Conservation (phyloP, 2,888 invertebrate species). For the Parelbella ahira region DNA sequence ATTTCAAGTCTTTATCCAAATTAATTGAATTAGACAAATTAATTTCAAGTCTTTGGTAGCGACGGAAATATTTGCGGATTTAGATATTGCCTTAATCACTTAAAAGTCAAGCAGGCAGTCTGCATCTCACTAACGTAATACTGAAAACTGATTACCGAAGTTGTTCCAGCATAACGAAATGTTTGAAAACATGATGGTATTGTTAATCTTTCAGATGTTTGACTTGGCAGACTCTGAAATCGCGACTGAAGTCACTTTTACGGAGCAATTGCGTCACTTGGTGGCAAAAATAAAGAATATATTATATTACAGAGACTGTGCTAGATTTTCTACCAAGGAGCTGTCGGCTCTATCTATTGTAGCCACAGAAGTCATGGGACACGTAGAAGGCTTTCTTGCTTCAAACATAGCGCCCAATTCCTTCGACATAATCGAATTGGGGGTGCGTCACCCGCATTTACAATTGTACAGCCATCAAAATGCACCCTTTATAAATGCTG, state of each 20-base stretch:
- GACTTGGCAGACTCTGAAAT: slow-evolving; percentile 83
- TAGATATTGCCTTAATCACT: too few relatives aligned
- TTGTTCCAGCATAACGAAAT: too few relatives aligned
- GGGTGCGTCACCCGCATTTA: slow-evolving; percentile 66
- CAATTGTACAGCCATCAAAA: slow-evolving; percentile 74
- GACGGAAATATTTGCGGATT: too few relatives aligned
- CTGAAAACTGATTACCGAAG: too few relatives aligned
- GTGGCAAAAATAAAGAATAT: slow-evolving; percentile 75
- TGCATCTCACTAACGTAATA: too few relatives aligned
- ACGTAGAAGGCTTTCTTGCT: slow-evolving; percentile 81
- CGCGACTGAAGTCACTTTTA: slow-evolving; percentile 84
- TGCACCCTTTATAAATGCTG: slow-evolving; percentile 72
- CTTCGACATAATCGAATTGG: slow-evolving; percentile 69
- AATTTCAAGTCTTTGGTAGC: too few relatives aligned
- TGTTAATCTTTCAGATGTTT: slow-evolving; percentile 79
- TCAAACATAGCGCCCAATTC: slow-evolving; percentile 72
- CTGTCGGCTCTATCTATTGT: slow-evolving; percentile 80
- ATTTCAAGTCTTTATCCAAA: too few relatives aligned
- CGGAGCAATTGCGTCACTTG: slow-evolving; percentile 81
- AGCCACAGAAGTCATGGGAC: slow-evolving; percentile 81
- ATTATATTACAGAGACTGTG: slow-evolving; percentile 65
- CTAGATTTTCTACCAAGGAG: slow-evolving; percentile 72
- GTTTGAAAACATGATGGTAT: too few relatives aligned
- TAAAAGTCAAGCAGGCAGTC: too few relatives aligned
- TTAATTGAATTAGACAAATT: too few relatives aligned